Percentiles rank a stretch among this genome's conserved stretches.
These are phyloP conservation scores for Scelioninae gen. 2 DNA, from an alignment of 2,888 invertebrate genomes.

Conservation along the genomic window DNA sequence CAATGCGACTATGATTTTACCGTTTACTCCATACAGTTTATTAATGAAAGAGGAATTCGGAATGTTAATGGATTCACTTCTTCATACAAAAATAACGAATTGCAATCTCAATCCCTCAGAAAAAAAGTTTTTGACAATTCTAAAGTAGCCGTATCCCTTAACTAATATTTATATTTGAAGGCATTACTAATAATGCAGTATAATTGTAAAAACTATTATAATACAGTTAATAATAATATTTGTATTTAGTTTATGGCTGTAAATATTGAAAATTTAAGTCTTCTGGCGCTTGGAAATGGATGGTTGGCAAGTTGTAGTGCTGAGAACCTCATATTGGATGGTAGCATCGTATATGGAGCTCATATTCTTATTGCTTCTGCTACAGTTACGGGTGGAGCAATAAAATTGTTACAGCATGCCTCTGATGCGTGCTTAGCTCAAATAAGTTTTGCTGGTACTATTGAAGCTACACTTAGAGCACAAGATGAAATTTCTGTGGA, in stretches of 20 bases:
- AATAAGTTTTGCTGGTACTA: slow-evolving; percentile 83
- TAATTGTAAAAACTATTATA: too few species aligned
- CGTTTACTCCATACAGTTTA: too few species aligned
- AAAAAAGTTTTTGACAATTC: too few species aligned
- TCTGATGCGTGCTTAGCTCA: slow-evolving; percentile 84
- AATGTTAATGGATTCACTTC: too few species aligned
- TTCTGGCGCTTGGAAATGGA: slow-evolving; percentile 80
- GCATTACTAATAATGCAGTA: too few species aligned
- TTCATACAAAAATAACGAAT: too few species aligned
- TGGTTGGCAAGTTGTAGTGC: slow-evolving; percentile 85
- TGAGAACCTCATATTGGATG: slow-evolving; percentile 82
- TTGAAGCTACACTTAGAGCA: slow-evolving; percentile 87
- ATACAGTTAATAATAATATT: slow-evolving; percentile 1
- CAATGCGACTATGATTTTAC: too few species aligned
- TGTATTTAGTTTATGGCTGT: slow-evolving; percentile 87
- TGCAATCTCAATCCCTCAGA: too few species aligned
- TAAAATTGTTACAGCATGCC: slow-evolving; percentile 78
- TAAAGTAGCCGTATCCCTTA: too few species aligned
- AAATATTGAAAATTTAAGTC: slow-evolving; percentile 84
- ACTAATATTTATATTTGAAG: too few species aligned
- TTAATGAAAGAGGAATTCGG: too few species aligned
- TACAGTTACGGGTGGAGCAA: slow-evolving; percentile 80
- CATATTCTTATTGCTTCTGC: slow-evolving; percentile 84
- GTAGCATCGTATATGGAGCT: slow-evolving; percentile 82
- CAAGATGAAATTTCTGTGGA: slow-evolving; percentile 91